Conservation (phyloP, 1,140 invertebrate genomes). For the Meloidogyne hapla region DNA sequence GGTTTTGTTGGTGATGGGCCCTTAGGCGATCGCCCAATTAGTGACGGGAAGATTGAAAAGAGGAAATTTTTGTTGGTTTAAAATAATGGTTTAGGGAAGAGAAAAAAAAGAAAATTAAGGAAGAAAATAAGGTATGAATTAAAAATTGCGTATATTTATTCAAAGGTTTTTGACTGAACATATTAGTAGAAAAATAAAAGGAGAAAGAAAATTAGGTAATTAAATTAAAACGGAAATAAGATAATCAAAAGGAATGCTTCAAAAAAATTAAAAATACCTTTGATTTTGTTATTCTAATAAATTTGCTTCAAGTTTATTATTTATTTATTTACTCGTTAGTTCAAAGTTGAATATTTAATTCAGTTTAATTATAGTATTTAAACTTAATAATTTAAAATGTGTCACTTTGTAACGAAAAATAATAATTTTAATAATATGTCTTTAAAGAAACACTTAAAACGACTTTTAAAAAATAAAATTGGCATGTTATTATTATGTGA, state of each 20-base stretch:
- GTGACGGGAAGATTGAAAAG: slow-evolving; percentile 21
- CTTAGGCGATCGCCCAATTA: slow-evolving; percentile 15
- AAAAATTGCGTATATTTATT: neutral
- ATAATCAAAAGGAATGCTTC: no score
- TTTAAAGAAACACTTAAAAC: neutral
- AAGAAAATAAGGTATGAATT: neutral
- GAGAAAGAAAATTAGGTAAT: neutral
- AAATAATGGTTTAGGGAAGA: neutral
- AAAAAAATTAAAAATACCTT: no score
- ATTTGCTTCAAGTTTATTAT: neutral
- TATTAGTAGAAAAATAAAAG: neutral
- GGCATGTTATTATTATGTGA: neutral
- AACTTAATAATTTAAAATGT: no score
- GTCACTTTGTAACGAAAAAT: no score
- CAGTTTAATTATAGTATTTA: neutral
- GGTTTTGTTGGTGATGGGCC: slow-evolving; percentile 14
- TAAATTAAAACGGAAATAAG: neutral
- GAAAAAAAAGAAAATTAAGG: neutral
- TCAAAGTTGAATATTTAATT: neutral
- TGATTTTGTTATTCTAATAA: neutral
- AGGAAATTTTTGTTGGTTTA: slow-evolving; percentile 7
- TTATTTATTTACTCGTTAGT: no score
- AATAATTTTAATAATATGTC: no score
- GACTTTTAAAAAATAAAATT: neutral
- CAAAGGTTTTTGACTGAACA: neutral